These are phyloP conservation scores for Galerucella nymphaeae DNA, from an alignment of 2,888 invertebrate species.

Conservation along the genomic window DNA sequence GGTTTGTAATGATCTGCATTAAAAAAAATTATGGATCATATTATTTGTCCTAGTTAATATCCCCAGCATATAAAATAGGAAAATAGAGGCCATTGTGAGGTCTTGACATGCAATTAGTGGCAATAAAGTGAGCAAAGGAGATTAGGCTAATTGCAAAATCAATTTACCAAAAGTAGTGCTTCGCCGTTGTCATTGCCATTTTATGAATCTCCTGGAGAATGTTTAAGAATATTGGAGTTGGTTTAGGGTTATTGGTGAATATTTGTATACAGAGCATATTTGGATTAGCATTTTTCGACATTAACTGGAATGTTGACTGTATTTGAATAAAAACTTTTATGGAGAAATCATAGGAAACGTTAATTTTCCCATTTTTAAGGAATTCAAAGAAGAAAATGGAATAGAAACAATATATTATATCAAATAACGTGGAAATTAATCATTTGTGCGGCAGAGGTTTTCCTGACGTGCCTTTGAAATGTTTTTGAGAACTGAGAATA, in stretches of 20 bases:
- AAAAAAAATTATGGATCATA: not conserved
- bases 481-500: no score
- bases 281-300: no score
- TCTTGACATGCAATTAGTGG: slow-evolving; percentile 43
- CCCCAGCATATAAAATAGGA: slow-evolving; percentile 29
- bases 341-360: no score
- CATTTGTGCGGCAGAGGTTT: no score
- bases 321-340: no score
- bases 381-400: no score
- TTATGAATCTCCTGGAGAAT: not conserved
- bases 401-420: no score
- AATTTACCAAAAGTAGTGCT: slow-evolving; percentile 51
- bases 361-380: no score
- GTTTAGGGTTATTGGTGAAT: not conserved
- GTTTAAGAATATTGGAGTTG: not conserved
- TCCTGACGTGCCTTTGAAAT: no score
- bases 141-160: slow-evolving; percentile 57
- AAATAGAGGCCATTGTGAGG: slow-evolving; percentile 42
- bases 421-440: no score
- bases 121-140: slow-evolving; percentile 39
- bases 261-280: not conserved
- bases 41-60: slow-evolving; percentile 34
- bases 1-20: not conserved
- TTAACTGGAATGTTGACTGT: no score
- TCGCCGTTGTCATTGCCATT: slow-evolving; percentile 44